Percentiles rank a stretch among this genome's conserved stretches.
Conservation (phyloP, 2,888 invertebrate species). For the Zhuqinia jingwanae region DNA sequence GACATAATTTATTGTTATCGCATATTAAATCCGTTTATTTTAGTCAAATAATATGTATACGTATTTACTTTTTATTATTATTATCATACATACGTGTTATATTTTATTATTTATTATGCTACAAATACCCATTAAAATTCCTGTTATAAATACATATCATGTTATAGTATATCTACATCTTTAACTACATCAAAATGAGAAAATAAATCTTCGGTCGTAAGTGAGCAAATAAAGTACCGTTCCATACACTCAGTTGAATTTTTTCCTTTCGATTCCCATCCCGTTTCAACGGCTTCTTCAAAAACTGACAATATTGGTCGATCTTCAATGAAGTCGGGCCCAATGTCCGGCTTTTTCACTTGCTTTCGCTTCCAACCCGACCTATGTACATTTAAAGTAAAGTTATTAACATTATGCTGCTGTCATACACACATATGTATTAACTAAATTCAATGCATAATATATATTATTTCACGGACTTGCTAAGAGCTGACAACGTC, state of each 20-base stretch:
- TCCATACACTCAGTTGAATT: conserved; percentile 78
- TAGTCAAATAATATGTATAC: not conserved
- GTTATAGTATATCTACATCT: conserved; percentile 75
- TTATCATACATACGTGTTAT: not conserved
- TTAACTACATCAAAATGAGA: conserved; percentile 76
- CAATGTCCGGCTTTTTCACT: conserved; percentile 63
- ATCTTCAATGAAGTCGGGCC: conserved; percentile 77
- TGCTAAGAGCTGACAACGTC: conserved; percentile 76
- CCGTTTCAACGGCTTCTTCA: conserved; percentile 78
- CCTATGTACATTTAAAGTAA: conserved; percentile 40
- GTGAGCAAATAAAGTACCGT: conserved; percentile 78
- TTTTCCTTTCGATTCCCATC: conserved; percentile 75
- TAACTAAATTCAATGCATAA: not conserved
- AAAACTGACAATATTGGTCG: conserved; percentile 77
- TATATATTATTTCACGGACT: conserved; percentile 71
- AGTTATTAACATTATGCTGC: not conserved
- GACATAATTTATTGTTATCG: not conserved
- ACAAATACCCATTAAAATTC: too few species aligned
- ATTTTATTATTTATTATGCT: too few species aligned
- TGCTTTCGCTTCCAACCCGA: conserved; percentile 77
- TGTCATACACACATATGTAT: not conserved
- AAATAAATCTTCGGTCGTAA: conserved; percentile 74
- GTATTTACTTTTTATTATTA: not conserved
- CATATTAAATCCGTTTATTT: not conserved
- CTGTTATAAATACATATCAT: not conserved